These are phyloP conservation scores for Cephus nigrinus DNA, from an alignment of 2,888 invertebrate species.

Conservation along the genomic window DNA sequence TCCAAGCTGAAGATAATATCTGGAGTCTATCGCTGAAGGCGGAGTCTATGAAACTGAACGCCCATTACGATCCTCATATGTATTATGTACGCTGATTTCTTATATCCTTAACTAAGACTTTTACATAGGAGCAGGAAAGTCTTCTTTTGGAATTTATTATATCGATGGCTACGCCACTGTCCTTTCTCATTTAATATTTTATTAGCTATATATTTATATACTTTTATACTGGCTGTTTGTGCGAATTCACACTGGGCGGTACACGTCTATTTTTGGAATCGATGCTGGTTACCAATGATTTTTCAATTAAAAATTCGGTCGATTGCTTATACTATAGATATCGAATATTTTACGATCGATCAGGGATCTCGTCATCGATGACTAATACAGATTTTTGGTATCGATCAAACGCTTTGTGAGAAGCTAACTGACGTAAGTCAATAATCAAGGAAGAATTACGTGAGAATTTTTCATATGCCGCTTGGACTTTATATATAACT, in stretches of 20 bases:
- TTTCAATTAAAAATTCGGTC: neutral
- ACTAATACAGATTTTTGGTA: neutral
- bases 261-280: too few relatives aligned
- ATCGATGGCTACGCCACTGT: too few relatives aligned
- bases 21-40: constrained; percentile 30
- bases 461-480: neutral
- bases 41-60: constrained; percentile 30
- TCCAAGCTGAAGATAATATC: constrained; percentile 25
- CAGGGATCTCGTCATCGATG: neutral
- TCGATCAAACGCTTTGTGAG: neutral
- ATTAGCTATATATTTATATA: too few relatives aligned
- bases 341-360: neutral
- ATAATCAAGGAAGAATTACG: neutral
- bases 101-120: neutral
- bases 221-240: too few relatives aligned
- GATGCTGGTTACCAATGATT: too few relatives aligned
- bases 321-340: neutral
- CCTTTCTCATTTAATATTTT: too few relatives aligned
- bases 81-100: neutral
- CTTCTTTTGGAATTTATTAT: too few relatives aligned
- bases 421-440: neutral
- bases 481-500: neutral
- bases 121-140: neutral
- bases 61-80: constrained; percentile 27
- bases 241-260: too few relatives aligned